A percentile compares a stretch with the other conserved stretches of the same genome.
Conservation (phyloP, 1,140 invertebrate species). For the Yoshiicerus persimilis region DNA sequence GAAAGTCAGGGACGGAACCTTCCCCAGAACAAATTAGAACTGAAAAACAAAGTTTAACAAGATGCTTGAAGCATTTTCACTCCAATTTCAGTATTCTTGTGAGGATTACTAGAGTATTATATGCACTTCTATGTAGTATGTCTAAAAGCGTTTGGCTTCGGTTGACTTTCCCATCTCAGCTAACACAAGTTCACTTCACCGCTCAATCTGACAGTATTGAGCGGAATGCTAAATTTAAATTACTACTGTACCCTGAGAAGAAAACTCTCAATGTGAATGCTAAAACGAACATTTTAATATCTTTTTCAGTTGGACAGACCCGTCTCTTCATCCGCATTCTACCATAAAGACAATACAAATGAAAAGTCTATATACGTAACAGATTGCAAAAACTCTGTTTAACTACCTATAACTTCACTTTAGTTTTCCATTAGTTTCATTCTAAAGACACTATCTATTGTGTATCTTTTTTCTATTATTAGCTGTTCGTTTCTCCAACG, state of each 20-base stretch:
- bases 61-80: background rate
- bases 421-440: background rate
- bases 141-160: background rate
- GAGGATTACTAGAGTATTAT: background rate
- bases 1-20: background rate
- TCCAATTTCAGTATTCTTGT: background rate
- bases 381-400: background rate
- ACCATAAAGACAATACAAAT: background rate
- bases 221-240: background rate
- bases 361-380: background rate
- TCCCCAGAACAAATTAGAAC: background rate
- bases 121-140: background rate
- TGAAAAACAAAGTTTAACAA: slow-evolving; percentile 10
- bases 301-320: background rate
- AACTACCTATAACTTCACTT: background rate
- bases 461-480: too few species aligned
- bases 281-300: background rate
- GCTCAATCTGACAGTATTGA: background rate
- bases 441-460: too few species aligned
- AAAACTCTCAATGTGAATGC: background rate
- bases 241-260: background rate
- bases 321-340: background rate
- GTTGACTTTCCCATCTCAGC: background rate
- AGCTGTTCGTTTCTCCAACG: too few species aligned
- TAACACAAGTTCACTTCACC: background rate